phyloP scores from a whole-genome alignment of 1,140 invertebrate genomes.

The Himalopsyche phryganea region DNA sequence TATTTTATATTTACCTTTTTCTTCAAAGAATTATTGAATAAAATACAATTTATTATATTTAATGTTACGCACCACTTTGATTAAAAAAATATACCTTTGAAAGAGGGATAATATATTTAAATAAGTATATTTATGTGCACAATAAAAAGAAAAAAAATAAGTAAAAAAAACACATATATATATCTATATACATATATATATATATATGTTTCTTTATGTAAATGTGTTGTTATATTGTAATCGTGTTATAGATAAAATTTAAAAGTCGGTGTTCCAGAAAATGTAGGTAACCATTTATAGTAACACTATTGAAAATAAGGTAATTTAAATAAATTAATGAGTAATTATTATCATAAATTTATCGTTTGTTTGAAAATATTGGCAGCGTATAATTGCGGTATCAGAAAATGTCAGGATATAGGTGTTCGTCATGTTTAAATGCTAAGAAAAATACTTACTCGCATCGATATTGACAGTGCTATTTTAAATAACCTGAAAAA shows the following conservation, averaged over 20 bases:
- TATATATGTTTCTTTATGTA: constrained; percentile 30
- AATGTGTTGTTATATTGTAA: constrained; percentile 28
- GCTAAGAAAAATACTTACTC: too few relatives aligned
- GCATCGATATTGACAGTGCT: too few relatives aligned
- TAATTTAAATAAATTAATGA: constrained; percentile 17
- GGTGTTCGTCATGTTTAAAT: too few relatives aligned
- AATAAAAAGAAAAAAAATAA: constrained; percentile 21
- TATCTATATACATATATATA: constrained; percentile 26
- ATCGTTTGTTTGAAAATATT: constrained; percentile 17
- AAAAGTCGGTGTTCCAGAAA: constrained; percentile 27
- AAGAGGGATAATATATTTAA: constrained; percentile 21
- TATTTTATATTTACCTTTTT: constrained; percentile 23
- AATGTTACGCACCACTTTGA: constrained; percentile 27
- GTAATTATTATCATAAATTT: constrained; percentile 10
- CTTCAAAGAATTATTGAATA: constrained; percentile 23
- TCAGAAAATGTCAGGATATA: neutral
- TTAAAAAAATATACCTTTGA: constrained; percentile 15
- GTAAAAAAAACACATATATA: constrained; percentile 20
- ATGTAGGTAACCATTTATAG: constrained; percentile 28
- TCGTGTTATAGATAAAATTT: constrained; percentile 29
- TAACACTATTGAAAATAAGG: constrained; percentile 24
- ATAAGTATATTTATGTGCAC: constrained; percentile 30
- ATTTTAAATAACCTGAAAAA: too few relatives aligned
- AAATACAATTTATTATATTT: constrained; percentile 26
- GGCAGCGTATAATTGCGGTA: constrained; percentile 15